A percentile compares a stretch with the other conserved stretches of the same genome.
phyloP scores from a whole-genome alignment of 2,797 vertebrate genomes.

The Selene dorsalis region DNA sequence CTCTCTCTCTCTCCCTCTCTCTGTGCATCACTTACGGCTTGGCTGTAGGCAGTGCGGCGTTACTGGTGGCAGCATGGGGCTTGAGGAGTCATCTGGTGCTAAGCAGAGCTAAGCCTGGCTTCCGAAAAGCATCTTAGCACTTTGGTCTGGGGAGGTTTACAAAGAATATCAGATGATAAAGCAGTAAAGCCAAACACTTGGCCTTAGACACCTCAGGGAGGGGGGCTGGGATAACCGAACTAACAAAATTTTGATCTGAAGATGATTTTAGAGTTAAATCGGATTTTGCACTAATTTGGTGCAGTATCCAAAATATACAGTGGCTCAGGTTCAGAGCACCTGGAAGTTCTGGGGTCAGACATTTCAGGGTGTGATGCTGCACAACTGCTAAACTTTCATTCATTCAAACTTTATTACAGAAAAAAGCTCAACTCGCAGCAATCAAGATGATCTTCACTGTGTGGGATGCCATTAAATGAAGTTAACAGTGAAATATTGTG shows the following conservation, averaged over 20 bases:
- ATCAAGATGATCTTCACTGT: neutral
- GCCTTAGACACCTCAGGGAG: conserved; percentile 34
- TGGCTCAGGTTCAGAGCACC: conserved; percentile 12
- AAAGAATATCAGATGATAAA: conserved; percentile 59
- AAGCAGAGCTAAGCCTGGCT: conserved; percentile 66
- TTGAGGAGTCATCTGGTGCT: conserved; percentile 70
- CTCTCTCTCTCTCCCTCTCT: conserved; percentile 46
- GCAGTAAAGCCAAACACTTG: conserved; percentile 49
- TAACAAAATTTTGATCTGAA: conserved; percentile 21
- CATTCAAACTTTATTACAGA: neutral
- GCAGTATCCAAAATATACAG: conserved; percentile 1
- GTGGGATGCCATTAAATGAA: neutral
- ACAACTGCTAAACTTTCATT: neutral
- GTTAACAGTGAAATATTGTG: too few relatives aligned
- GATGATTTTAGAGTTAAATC: conserved; percentile 31
- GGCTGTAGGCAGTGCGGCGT: conserved; percentile 58
- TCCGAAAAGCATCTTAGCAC: conserved; percentile 64
- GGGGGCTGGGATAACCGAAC: conserved; percentile 11
- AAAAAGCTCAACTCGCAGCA: neutral
- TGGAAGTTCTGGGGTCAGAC: conserved; percentile 27
- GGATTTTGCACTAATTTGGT: conserved; percentile 11
- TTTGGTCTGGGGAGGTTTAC: conserved; percentile 60
- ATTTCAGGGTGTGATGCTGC: neutral
- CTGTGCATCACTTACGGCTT: conserved; percentile 53
- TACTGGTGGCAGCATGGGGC: conserved; percentile 65